phyloP scores from a whole-genome alignment of 2,888 invertebrate species.

The Caenorhabditis wallacei region DNA sequence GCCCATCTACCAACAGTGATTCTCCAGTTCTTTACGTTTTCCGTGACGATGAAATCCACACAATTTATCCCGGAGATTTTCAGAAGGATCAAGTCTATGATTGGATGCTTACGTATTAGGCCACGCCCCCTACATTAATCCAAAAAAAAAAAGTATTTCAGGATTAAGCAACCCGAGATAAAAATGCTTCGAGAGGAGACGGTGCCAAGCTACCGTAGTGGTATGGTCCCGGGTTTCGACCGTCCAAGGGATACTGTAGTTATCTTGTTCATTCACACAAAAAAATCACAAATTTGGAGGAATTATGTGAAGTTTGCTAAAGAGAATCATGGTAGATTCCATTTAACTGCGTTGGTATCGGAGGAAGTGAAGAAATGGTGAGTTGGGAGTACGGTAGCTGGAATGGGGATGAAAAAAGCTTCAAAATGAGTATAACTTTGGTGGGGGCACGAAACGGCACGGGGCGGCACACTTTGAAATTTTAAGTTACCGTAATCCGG shows the following conservation, averaged over 20 bases:
- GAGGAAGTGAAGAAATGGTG: conserved; percentile 63
- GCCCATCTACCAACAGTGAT: neutral
- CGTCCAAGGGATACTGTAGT: conserved; percentile 56
- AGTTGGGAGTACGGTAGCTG: neutral
- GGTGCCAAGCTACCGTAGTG: conserved; percentile 62
- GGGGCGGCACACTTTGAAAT: conserved; percentile 5
- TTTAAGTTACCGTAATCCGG: neutral
- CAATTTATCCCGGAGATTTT: conserved; percentile 15
- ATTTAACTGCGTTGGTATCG: conserved; percentile 61
- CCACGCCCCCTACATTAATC: neutral
- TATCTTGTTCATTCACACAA: conserved; percentile 63
- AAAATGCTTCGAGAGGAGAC: conserved; percentile 51
- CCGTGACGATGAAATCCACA: conserved; percentile 17
- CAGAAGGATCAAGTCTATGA: conserved; percentile 43
- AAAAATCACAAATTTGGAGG: conserved; percentile 54
- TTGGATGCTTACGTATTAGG: conserved; percentile 48
- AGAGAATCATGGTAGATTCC: conserved; percentile 66
- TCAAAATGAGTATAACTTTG: neutral
- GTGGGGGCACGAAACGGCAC: no score
- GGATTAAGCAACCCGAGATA: conserved; percentile 57
- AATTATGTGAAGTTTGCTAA: conserved; percentile 66
- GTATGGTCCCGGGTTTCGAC: conserved; percentile 62
- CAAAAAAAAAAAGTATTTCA: conserved; percentile 13
- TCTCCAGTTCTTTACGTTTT: conserved; percentile 10
- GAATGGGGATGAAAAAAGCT: neutral